Base-by-base conservation (phyloP, 2,113 vertebrate genomes). In the Chinchilla lanigera region DNA sequence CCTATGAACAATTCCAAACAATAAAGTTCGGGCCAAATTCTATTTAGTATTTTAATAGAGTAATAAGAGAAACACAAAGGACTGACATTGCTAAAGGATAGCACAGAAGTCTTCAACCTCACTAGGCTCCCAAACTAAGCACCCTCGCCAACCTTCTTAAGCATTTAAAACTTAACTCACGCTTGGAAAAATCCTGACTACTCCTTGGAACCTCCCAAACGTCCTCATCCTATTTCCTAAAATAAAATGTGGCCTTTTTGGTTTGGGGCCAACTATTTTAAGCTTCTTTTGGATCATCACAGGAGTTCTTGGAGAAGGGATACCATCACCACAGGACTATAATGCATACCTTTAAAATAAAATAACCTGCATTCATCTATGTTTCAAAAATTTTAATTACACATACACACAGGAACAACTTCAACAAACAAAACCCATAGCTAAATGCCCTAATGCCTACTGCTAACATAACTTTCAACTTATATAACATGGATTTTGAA, bases 401-500 rank as follows among this genome's bases (percentile, higher is more conserved):
- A 80, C 24, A 80, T 7, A 61, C 16, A 94, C 38, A 89, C 3
- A 86, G 41, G 67, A 71, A 90, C 65, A 94, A 94, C 50, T 78
- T 67, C n/a, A n/a, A n/a, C n/a, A n/a, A n/a, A n/a, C n/a, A 97
- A 94, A 94, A 97, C 52, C 71, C 94, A 96, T 4, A 94, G 94
- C 71, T 95, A 77, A 97, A 90, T 84, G 60, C 88, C 86, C 77
- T 83, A 71, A 90, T 93, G 90, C 60, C 82, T 96, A 85, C 56
- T 94, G 87, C 95, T 98, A 97, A 97, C 11, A 3, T 95, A 98
- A 98, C 92, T 95, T 94, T 60, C 95, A 90, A 94, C 95, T 98
- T 97, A 98, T 96, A 96, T 97, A 98, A 97, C 88, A 54, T 50
- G 92, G 95, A 97, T 97, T 97, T 92, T 96, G 77, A 96, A 97